Evolutionary conservation across 2,113 vertebrate species (phyloP).

Genomic region (Cyprinus carpio): DNA sequence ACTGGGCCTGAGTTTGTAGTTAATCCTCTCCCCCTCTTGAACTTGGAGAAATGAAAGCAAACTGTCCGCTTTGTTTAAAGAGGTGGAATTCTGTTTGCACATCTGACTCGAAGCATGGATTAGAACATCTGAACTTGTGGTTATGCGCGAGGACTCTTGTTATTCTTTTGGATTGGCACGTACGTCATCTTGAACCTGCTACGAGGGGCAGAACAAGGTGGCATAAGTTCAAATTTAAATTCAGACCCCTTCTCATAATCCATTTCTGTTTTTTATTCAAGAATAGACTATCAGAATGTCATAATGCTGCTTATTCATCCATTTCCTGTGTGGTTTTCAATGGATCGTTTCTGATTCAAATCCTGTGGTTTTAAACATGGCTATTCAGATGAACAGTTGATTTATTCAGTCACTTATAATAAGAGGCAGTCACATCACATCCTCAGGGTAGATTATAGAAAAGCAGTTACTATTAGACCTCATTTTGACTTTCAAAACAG

Average conservation of each 20-base stretch:
- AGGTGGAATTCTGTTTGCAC: slow-evolving; percentile 74
- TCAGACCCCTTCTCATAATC: neutral
- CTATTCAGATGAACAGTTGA: no score
- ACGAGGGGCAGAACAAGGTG: slow-evolving; percentile 47
- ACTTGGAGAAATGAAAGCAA: slow-evolving; percentile 65
- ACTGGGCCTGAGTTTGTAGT: slow-evolving; percentile 39
- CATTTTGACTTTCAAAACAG: neutral
- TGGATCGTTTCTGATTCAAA: neutral
- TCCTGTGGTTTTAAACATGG: neutral
- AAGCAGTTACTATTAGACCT: neutral
- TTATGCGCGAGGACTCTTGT: slow-evolving; percentile 60
- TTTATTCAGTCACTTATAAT: no score
- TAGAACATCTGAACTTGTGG: slow-evolving; percentile 70
- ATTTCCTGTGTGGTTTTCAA: neutral
- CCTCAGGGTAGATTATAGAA: neutral
- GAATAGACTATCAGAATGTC: neutral
- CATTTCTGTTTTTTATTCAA: neutral
- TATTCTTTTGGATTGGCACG: slow-evolving; percentile 62
- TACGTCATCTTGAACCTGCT: slow-evolving; percentile 61
- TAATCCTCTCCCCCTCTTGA: slow-evolving; percentile 63
- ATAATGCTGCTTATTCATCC: neutral
- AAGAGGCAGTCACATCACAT: neutral
- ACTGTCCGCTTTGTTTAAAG: slow-evolving; percentile 56
- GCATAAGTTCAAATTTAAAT: slow-evolving; percentile 43
- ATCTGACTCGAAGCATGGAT: slow-evolving; percentile 64